phyloP scores from a whole-genome alignment of 1,140 invertebrate species.

The Capitella teleta region DNA sequence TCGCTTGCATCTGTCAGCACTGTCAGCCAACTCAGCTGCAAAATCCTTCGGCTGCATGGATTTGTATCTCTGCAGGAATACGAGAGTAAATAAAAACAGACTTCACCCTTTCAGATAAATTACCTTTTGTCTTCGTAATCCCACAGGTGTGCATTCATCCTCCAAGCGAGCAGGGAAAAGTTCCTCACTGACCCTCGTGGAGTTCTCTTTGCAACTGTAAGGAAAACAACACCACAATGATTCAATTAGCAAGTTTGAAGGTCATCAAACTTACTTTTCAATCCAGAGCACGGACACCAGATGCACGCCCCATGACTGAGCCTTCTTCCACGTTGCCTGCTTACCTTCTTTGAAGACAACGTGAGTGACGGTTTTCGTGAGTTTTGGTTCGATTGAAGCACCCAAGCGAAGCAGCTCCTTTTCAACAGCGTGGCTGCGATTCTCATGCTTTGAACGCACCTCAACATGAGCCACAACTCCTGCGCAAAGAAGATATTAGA shows the following conservation, averaged over 20 bases:
- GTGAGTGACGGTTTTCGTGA: conserved; percentile 35
- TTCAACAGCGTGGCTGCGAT: conserved; percentile 28
- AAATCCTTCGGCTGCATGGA: conserved; percentile 38
- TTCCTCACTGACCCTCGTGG: conserved; percentile 23
- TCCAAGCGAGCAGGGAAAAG: conserved; percentile 20
- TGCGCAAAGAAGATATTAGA: conserved; percentile 13
- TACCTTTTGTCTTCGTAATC: too few species aligned
- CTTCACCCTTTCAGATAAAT: conserved; percentile 11
- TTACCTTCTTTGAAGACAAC: conserved; percentile 38
- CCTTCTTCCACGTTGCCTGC: conserved; percentile 30
- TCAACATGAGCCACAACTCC: conserved; percentile 40
- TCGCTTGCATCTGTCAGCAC: conserved; percentile 24
- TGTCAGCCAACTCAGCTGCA: conserved; percentile 30
- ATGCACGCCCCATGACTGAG: conserved; percentile 23
- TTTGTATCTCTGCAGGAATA: conserved; percentile 11
- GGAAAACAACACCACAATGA: not conserved
- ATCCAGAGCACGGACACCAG: conserved; percentile 39
- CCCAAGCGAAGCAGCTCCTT: conserved; percentile 26
- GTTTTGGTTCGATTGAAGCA: conserved; percentile 25
- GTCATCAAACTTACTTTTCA: conserved; percentile 18
- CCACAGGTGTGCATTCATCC: too few species aligned
- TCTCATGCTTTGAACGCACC: conserved; percentile 32
- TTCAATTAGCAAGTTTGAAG: too few species aligned
- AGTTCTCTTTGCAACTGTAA: conserved; percentile 27
- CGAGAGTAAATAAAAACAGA: not conserved